phyloP scores from a whole-genome alignment of 2,888 invertebrate genomes.

The Oxytorus armatus region DNA sequence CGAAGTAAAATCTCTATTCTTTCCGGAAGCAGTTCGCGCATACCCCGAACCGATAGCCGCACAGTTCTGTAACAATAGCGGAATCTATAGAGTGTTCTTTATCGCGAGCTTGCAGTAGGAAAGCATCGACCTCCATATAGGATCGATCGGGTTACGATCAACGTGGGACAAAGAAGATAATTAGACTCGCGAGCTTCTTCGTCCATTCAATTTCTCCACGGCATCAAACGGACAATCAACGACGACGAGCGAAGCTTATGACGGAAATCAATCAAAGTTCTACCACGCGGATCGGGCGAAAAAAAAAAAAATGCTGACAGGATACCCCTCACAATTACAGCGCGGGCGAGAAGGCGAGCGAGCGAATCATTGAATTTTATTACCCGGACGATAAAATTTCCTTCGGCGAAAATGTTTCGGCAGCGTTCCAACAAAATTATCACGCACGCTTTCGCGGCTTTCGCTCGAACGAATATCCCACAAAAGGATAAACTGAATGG shows the following conservation, averaged over 20 bases:
- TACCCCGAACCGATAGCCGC: not conserved
- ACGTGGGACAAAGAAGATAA: not conserved
- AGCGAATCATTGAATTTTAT: conserved; percentile 52
- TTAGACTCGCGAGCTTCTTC: conserved; percentile 11
- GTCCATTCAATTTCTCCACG: conserved; percentile 13
- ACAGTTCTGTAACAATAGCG: not conserved
- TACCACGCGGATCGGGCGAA: too few relatives aligned
- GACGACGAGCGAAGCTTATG: too few relatives aligned
- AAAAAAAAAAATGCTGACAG: too few relatives aligned
- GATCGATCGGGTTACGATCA: not conserved
- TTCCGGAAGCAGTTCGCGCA: not conserved
- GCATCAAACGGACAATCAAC: too few relatives aligned
- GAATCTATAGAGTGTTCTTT: not conserved
- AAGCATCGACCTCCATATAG: not conserved
- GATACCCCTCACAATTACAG: not conserved
- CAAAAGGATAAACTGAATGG: not conserved
- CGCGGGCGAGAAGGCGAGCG: not conserved
- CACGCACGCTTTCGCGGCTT: conserved; percentile 5
- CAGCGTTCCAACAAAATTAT: conserved; percentile 38
- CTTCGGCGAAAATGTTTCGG: conserved; percentile 11
- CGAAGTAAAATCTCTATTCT: conserved; percentile 13
- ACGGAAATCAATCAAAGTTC: too few relatives aligned
- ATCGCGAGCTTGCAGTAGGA: conserved; percentile 20
- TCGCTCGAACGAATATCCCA: not conserved
- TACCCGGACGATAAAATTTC: conserved; percentile 33